A percentile compares a stretch with the other conserved stretches of the same genome.
Evolutionary conservation across 2,113 vertebrate genomes (phyloP).

Genomic region (Chauna torquata): DNA sequence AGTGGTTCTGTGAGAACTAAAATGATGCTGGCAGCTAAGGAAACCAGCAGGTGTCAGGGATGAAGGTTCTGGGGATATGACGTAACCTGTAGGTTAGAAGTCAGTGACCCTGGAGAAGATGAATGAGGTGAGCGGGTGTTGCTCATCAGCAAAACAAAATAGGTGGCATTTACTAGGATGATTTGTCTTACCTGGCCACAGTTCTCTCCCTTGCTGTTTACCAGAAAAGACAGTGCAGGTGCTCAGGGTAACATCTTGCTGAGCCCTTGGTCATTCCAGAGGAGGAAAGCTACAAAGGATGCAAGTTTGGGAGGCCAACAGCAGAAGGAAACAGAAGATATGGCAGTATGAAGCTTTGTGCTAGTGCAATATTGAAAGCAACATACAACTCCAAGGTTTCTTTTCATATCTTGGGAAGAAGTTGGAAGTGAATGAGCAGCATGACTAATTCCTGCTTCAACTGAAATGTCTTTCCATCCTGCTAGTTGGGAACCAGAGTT

Average conservation of each 20-base stretch:
- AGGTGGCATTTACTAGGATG: not conserved
- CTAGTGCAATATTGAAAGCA: not conserved
- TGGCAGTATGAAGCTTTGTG: not conserved
- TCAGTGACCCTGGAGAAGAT: not conserved
- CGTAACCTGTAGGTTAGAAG: not conserved
- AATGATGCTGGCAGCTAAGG: not conserved
- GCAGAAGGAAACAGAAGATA: not conserved
- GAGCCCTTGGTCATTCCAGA: not conserved
- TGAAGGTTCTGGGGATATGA: not conserved
- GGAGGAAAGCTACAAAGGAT: not conserved
- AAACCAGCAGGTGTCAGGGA: not conserved
- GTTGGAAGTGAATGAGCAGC: not conserved
- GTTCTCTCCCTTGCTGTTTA: not conserved
- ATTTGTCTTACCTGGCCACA: not conserved
- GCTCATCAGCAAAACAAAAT: not conserved
- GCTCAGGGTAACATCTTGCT: not conserved
- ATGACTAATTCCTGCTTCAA: not conserved
- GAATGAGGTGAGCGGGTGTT: not conserved
- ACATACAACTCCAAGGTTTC: not conserved
- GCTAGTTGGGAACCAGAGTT: not conserved
- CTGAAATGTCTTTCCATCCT: not conserved
- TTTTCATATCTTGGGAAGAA: not conserved
- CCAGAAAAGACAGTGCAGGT: not conserved
- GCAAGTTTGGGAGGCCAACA: not conserved
- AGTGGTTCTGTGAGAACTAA: no score